Evolutionary conservation across 2,888 invertebrate species (phyloP).

Genomic region (Orthosia gothica): DNA sequence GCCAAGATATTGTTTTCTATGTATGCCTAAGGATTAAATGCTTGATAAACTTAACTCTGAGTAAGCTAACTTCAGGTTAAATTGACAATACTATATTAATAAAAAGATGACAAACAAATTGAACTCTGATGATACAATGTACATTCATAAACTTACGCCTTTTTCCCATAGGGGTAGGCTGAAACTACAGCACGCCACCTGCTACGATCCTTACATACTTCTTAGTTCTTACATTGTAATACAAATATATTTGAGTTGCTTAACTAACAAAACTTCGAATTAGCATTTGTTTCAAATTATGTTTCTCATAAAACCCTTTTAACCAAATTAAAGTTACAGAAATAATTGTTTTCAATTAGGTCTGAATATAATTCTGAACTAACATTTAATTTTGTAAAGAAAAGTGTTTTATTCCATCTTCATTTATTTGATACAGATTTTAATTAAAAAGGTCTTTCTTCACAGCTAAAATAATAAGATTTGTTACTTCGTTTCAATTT

Average conservation of each 20-base stretch:
- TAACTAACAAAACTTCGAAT: neutral
- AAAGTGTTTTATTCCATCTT: conserved; percentile 34
- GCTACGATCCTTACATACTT: too few relatives aligned
- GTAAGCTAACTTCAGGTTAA: too few relatives aligned
- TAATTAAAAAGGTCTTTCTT: conserved; percentile 45
- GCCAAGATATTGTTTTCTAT: too few relatives aligned
- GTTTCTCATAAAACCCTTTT: neutral
- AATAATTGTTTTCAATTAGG: conserved; percentile 34
- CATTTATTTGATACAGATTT: conserved; percentile 29
- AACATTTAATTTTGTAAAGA: conserved; percentile 30
- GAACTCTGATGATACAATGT: too few relatives aligned
- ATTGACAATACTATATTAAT: too few relatives aligned
- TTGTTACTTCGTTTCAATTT: conserved; percentile 43
- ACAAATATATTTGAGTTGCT: neutral
- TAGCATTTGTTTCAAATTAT: neutral
- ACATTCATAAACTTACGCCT: too few relatives aligned
- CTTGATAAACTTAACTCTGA: too few relatives aligned
- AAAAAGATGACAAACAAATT: too few relatives aligned
- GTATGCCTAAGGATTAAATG: too few relatives aligned
- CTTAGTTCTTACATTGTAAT: too few relatives aligned
- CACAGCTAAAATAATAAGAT: conserved; percentile 33
- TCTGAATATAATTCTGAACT: conserved; percentile 1
- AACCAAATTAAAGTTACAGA: conserved; percentile 3
- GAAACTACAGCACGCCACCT: too few relatives aligned
- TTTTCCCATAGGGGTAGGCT: too few relatives aligned